These are phyloP conservation scores for Rousettus leschenaultii DNA, from an alignment of 2,113 vertebrate species.

Conservation along the genomic window DNA sequence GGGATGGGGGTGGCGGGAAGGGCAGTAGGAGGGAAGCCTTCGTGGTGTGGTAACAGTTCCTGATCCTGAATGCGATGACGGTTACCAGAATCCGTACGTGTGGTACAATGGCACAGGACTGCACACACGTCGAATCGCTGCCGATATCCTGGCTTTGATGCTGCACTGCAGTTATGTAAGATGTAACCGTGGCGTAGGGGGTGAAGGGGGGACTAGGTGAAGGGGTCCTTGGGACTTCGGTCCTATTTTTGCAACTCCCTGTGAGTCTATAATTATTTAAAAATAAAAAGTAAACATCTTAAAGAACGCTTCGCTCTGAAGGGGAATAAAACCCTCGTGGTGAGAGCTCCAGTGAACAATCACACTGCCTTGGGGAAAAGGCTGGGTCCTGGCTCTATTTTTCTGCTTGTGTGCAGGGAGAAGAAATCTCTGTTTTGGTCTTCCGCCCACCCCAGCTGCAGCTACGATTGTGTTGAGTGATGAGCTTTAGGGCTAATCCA, in stretches of 20 bases:
- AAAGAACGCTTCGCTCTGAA: background rate
- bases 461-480: background rate
- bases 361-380: background rate
- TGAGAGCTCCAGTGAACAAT: fast-evolving
- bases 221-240: background rate
- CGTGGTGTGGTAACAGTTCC: background rate
- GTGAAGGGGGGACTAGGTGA: background rate
- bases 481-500: background rate
- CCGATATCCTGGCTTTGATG: background rate
- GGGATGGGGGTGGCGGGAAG: fast-evolving
- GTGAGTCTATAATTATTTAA: background rate
- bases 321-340: background rate
- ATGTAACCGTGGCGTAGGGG: background rate
- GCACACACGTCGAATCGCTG: background rate
- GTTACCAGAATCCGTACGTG: too few species aligned
- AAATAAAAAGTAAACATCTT: background rate
- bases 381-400: background rate
- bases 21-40: fast-evolving
- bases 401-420: background rate
- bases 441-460: background rate
- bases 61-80: background rate
- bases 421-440: background rate
- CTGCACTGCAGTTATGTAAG: fast-evolving
- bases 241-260: background rate
- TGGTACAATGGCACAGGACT: fast-evolving